Conservation (phyloP, 2,113 vertebrate genomes). For the Anolis carolinensis region DNA sequence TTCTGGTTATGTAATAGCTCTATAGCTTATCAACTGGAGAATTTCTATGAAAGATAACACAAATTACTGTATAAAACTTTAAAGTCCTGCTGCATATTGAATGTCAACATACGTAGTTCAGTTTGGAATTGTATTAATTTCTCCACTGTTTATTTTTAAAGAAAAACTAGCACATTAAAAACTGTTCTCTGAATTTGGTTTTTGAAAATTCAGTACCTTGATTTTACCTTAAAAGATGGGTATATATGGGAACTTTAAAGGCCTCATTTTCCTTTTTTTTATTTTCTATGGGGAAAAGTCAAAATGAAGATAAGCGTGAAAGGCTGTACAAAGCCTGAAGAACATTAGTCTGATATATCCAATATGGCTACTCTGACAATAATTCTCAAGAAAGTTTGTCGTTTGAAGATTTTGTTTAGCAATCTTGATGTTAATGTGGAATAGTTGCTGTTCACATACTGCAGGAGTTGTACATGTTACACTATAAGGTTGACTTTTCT, state of each 20-base stretch:
- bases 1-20: conserved; percentile 62
- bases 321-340: neutral
- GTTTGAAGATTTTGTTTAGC: neutral
- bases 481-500: neutral
- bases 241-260: neutral
- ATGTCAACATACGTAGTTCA: neutral
- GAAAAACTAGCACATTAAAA: neutral
- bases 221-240: conserved; percentile 10
- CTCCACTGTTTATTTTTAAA: neutral
- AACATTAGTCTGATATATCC: no score
- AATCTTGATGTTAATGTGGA: neutral
- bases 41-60: conserved; percentile 52
- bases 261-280: conserved; percentile 61
- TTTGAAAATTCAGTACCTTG: conserved; percentile 16
- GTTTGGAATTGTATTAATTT: conserved; percentile 4
- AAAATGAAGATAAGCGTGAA: neutral
- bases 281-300: neutral
- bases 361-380: neutral
- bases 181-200: conserved; percentile 1
- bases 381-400: neutral
- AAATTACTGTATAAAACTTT: neutral
- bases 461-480: neutral
- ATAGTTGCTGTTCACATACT: neutral
- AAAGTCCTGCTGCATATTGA: conserved; percentile 63
- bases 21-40: conserved; percentile 51